phyloP scores from a whole-genome alignment of 2,888 invertebrate species.

The Pollenia angustigena region DNA sequence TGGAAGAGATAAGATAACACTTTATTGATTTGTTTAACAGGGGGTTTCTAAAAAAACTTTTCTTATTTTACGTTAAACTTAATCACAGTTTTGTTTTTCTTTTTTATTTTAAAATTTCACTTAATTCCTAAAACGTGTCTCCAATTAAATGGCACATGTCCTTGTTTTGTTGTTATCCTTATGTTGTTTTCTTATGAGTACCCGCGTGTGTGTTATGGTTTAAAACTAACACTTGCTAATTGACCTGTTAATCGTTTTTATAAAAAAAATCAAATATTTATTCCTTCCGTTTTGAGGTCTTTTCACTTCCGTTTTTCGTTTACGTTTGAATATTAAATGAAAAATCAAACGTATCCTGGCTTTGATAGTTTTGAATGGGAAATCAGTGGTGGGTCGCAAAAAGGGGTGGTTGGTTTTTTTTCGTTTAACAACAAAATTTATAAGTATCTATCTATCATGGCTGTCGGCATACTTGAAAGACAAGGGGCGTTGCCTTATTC shows the following conservation, averaged over 20 bases:
- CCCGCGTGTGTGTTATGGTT: conserved; percentile 2
- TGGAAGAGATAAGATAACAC: conserved; percentile 50
- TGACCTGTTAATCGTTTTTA: conserved; percentile 17
- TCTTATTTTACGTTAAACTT: neutral
- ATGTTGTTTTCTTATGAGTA: neutral
- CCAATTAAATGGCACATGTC: conserved; percentile 68
- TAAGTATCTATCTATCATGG: conserved; percentile 52
- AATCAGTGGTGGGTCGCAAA: conserved; percentile 49
- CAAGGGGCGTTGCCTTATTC: conserved; percentile 58
- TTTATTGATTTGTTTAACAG: neutral
- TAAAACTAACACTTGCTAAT: conserved; percentile 58
- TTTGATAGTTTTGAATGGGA: conserved; percentile 6
- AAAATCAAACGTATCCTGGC: conserved; percentile 28
- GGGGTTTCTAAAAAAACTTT: neutral
- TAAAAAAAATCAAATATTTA: neutral
- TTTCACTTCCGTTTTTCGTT: conserved; percentile 66
- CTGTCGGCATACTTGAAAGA: conserved; percentile 66
- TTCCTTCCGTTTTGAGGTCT: conserved; percentile 62
- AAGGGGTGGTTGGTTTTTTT: conserved; percentile 47
- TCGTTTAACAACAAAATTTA: conserved; percentile 32
- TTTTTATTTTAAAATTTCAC: conserved; percentile 18
- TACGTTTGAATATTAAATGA: conserved; percentile 45
- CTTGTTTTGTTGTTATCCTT: conserved; percentile 1
- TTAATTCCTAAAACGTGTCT: conserved; percentile 70
- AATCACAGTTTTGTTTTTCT: conserved; percentile 10